Evolutionary conservation across 1,140 invertebrate genomes (phyloP).

Genomic region (Macrobrachium rosenbergii): DNA sequence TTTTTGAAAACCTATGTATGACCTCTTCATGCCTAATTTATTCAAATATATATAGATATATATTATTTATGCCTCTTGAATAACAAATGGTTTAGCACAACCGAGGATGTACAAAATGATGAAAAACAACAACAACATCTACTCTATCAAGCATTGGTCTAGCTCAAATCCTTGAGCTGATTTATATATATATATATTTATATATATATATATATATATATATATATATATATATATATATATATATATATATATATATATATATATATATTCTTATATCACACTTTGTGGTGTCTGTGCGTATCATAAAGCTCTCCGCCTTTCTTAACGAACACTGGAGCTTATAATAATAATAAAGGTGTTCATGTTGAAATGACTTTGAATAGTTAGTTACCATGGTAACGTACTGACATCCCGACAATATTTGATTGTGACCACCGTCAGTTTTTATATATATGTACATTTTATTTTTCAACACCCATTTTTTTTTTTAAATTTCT

Average conservation of each 20-base stretch:
- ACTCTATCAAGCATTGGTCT: conserved; percentile 44
- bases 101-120: conserved; percentile 43
- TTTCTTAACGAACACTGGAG: conserved; percentile 1
- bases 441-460: too few species aligned
- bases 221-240: too few species aligned
- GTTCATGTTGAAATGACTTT: neutral
- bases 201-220: neutral
- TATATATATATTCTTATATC: conserved; percentile 2
- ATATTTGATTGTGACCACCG: conserved; percentile 40
- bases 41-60: too few species aligned
- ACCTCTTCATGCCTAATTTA: too few species aligned
- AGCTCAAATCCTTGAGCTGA: conserved; percentile 16
- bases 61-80: conserved; percentile 30
- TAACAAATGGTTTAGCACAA: conserved; percentile 40
- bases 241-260: too few species aligned
- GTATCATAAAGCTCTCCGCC: neutral
- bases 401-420: too few species aligned
- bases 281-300: conserved; percentile 37
- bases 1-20: too few species aligned
- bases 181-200: neutral
- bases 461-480: neutral
- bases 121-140: conserved; percentile 37
- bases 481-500: neutral
- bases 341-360: neutral
- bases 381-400: too few species aligned